Percentiles rank a stretch among this genome's conserved stretches.
Conservation (phyloP, 1,140 invertebrate genomes). For the Heliconius melpomene region DNA sequence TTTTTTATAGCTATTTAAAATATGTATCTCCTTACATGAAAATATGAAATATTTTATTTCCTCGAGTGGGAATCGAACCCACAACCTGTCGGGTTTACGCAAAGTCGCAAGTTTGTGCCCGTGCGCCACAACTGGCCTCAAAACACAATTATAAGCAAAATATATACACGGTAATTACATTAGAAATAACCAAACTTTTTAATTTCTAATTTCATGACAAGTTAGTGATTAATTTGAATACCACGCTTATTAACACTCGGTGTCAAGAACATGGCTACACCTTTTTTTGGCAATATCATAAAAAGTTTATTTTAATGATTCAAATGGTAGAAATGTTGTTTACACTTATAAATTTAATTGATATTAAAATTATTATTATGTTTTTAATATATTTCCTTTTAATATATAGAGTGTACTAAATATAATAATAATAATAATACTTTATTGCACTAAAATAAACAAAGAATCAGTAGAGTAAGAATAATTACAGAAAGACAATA, state of each 20-base stretch:
- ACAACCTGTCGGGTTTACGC: no score
- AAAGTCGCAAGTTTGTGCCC: no score
- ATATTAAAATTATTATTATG: background rate
- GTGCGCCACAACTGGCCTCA: no score
- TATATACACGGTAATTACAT: no score
- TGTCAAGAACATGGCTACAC: background rate
- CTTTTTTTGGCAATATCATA: background rate
- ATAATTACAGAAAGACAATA: no score
- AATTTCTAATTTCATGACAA: background rate
- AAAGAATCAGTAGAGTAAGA: no score
- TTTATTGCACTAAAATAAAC: no score
- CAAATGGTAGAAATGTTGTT: background rate
- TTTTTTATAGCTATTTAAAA: background rate
- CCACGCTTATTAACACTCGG: background rate
- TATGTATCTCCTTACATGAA: background rate
- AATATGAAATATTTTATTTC: no score
- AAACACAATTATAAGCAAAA: background rate
- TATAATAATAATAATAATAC: no score
- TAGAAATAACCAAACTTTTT: background rate
- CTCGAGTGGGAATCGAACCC: no score
- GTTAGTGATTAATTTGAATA: background rate
- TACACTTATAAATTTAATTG: background rate
- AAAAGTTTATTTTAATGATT: conserved; percentile 3
- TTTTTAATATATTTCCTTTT: no score
- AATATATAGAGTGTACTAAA: no score